phyloP scores from a whole-genome alignment of 2,797 vertebrate genomes.

The Poeciliopsis presidionis region DNA sequence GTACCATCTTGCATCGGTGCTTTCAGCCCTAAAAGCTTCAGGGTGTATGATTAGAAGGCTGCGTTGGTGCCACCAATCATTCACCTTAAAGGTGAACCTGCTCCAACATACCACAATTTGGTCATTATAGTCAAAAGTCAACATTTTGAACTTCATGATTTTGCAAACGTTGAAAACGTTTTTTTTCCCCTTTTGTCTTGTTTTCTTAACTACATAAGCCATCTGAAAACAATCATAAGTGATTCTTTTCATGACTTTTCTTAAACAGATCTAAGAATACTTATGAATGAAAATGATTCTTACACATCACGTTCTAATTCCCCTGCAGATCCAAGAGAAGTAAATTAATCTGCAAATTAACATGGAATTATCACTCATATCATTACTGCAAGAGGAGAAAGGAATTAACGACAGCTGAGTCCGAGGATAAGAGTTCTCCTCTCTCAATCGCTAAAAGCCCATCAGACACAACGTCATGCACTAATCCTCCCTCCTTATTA shows the following conservation, averaged over 20 bases:
- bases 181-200: no score
- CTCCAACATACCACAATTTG: neutral
- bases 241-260: neutral
- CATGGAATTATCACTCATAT: constrained; percentile 2
- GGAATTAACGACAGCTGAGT: neutral
- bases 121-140: neutral
- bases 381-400: constrained; percentile 10
- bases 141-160: neutral
- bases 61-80: no score
- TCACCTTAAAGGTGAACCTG: no score
- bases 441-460: constrained; percentile 32
- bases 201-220: neutral
- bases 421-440: constrained; percentile 25
- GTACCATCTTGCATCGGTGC: no score
- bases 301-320: neutral
- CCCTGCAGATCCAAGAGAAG: neutral
- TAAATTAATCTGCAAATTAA: constrained; percentile 3
- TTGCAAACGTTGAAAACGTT: neutral
- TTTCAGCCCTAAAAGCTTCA: no score
- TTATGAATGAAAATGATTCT: neutral
- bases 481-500: constrained; percentile 25
- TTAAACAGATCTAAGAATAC: neutral
- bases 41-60: no score
- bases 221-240: neutral
- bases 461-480: constrained; percentile 28